A percentile compares a stretch with the other conserved stretches of the same genome.
phyloP scores from a whole-genome alignment of 2,888 invertebrate species.

The Ctena decussata region DNA sequence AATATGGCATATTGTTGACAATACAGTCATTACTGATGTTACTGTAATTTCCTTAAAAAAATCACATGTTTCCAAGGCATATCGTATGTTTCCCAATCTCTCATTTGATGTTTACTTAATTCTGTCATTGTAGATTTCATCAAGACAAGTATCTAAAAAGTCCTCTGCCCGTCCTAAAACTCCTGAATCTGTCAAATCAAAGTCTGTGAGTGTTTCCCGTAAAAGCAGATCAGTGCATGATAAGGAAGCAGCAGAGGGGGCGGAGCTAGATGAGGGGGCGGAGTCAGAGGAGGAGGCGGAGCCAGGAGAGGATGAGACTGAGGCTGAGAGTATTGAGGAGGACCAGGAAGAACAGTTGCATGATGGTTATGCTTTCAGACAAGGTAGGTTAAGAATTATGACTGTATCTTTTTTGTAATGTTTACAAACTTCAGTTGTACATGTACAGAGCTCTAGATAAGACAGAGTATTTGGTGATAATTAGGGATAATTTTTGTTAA shows the following conservation, averaged over 20 bases:
- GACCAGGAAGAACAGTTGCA: slow-evolving; percentile 72
- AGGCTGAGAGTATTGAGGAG: slow-evolving; percentile 53
- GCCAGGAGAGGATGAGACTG: slow-evolving; percentile 45
- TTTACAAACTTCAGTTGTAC: too few relatives aligned
- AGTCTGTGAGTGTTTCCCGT: neutral
- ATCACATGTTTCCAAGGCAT: too few relatives aligned
- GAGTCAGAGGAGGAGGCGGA: slow-evolving; percentile 60
- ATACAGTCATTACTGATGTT: too few relatives aligned
- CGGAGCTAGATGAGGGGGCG: slow-evolving; percentile 49
- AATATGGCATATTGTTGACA: too few relatives aligned
- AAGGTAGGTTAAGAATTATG: slow-evolving; percentile 77
- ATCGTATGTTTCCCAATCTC: too few relatives aligned
- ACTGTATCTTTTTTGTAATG: too few relatives aligned
- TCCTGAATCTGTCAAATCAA: slow-evolving; percentile 17
- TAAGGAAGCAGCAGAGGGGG: slow-evolving; percentile 48
- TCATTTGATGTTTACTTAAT: too few relatives aligned
- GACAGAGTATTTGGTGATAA: too few relatives aligned
- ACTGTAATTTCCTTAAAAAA: too few relatives aligned
- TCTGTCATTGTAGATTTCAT: slow-evolving; percentile 27
- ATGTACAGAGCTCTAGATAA: too few relatives aligned
- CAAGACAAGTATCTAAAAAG: slow-evolving; percentile 31
- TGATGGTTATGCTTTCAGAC: slow-evolving; percentile 81
- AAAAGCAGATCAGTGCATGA: neutral
- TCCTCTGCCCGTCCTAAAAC: slow-evolving; percentile 16
- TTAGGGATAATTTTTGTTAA: too few relatives aligned